These are phyloP conservation scores for Semicossyphus pulcher DNA, from an alignment of 2,113 vertebrate genomes.

Conservation along the genomic window DNA sequence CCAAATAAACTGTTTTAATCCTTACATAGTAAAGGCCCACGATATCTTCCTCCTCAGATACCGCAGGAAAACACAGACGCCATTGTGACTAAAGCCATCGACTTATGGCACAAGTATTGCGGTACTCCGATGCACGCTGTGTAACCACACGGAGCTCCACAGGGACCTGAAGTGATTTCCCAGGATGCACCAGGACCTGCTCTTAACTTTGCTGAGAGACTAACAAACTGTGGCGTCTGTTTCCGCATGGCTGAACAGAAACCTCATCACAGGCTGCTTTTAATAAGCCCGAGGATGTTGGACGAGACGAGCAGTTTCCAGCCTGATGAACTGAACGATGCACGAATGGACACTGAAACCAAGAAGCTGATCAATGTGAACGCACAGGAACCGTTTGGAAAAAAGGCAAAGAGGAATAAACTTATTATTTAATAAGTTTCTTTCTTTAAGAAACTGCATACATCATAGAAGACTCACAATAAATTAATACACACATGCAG, in stretches of 20 bases:
- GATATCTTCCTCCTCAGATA: constrained; percentile 80
- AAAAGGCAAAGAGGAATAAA: constrained; percentile 17
- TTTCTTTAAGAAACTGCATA: constrained; percentile 93
- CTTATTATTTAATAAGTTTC: constrained; percentile 76
- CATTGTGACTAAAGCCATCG: constrained; percentile 96
- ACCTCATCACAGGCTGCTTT: constrained; percentile 6
- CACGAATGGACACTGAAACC: background rate
- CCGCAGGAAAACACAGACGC: constrained; percentile 97
- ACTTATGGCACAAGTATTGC: constrained; percentile 96
- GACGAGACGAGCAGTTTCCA: background rate
- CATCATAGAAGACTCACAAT: constrained; percentile 92
- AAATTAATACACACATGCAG: constrained; percentile 94
- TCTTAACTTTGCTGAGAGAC: background rate
- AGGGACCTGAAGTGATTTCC: background rate
- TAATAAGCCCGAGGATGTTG: background rate
- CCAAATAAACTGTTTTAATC: too few species aligned
- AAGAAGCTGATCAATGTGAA: background rate
- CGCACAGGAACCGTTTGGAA: background rate
- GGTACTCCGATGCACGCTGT: constrained; percentile 90
- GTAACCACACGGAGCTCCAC: constrained; percentile 59
- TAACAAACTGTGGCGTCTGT: background rate
- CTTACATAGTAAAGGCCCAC: background rate
- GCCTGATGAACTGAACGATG: background rate
- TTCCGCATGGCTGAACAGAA: constrained; percentile 20
- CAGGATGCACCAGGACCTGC: constrained; percentile 9